Conservation (phyloP, 2,113 vertebrate species). For the Periophthalmodon schlosseri region DNA sequence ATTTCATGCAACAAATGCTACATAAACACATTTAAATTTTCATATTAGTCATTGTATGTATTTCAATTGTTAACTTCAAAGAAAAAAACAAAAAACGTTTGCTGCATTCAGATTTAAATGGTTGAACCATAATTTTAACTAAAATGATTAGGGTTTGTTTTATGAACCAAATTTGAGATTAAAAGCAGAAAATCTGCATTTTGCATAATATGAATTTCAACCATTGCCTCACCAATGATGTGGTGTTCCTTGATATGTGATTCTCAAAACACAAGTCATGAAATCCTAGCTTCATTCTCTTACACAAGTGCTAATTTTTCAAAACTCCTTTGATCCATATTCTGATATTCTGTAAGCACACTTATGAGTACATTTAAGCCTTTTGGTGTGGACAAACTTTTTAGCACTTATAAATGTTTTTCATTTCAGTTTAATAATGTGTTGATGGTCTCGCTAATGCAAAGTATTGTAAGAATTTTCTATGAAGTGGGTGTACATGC, state of each 20-base stretch:
- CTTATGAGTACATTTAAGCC: background rate
- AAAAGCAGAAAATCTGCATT: background rate
- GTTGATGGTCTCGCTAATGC: conserved; percentile 27
- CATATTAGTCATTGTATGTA: background rate
- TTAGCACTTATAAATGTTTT: conserved; percentile 27
- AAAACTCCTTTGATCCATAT: conserved; percentile 6
- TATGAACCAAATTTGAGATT: background rate
- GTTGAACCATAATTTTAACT: no score
- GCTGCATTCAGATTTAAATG: background rate
- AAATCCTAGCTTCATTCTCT: conserved; percentile 2
- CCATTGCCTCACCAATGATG: background rate
- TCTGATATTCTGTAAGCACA: background rate
- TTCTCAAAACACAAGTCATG: background rate
- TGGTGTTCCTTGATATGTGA: background rate
- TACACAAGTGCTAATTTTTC: conserved; percentile 14
- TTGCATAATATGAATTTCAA: background rate
- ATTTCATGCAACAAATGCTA: background rate
- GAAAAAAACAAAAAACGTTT: background rate
- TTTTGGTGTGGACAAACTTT: background rate
- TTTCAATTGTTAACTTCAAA: background rate
- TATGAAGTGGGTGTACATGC: conserved; percentile 63
- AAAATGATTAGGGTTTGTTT: no score
- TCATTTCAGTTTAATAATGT: conserved; percentile 40
- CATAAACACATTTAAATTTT: background rate
- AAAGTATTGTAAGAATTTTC: conserved; percentile 26